Evolutionary conservation across 2,797 vertebrate genomes (phyloP), one percentile per base, ranked within the genome.

Genomic region (Sebastes trivittatus): DNA sequence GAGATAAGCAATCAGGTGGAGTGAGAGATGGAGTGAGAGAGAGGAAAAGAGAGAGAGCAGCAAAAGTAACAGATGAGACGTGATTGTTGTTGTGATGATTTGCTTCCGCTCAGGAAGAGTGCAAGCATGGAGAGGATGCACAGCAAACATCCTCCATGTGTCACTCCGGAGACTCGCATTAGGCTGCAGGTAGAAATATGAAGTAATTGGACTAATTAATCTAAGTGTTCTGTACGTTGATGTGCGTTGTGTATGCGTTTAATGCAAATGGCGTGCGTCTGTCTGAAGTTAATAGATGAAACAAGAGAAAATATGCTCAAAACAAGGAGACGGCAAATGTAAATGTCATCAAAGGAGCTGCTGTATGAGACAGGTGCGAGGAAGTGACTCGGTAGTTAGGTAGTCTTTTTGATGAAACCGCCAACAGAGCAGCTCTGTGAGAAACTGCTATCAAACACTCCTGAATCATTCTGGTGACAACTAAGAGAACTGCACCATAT

Each of bases 1-100:
- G 70, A 91, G 88, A 90, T 89, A 91, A 88, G 86, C 83, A 85
- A 81, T 81, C 75, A 77, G 78, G 78, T 83, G 63, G 81, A 75
- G 63, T 16, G 74, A 82, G 84, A 76, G 80, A 80, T 7, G 7
- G 65, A 76, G 76, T 2, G 60, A 62, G 66, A 55, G 22, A 58
- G 68, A 8, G 14, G 18, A 25, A 4, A 25, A 61, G 60, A 59
- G 32, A 73, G 76, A 32, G 74, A 55, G 68, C 38, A 36, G 75
- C 25, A 56, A 6, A 52, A 73, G 63, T 55, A 64, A 78, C 55
- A 76, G 81, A 81, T 72, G 72, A 72, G 88, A 68, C 34, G 61
- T 72, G 46, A 80, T 85, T 73, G 72, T 71, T 81, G 83, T 73
- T 64, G 66, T 75, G 66, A 75, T 85, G 81, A 83, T 82, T 77